phyloP scores from a whole-genome alignment of 2,888 invertebrate genomes.

The Hofmannophila pseudospretella region DNA sequence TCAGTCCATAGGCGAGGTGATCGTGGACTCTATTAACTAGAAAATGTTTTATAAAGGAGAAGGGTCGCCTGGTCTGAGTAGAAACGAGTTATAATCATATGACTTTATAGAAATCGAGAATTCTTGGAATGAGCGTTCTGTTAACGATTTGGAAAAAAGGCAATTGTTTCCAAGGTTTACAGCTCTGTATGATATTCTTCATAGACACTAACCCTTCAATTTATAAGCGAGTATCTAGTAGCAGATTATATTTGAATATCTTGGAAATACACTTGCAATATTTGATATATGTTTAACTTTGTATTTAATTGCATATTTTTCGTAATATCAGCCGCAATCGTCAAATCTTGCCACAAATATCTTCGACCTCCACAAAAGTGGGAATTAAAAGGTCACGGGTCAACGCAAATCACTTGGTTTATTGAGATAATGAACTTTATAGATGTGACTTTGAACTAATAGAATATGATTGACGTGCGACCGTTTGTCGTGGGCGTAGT shows the following conservation, averaged over 20 bases:
- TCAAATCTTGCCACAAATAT: slow-evolving; percentile 1
- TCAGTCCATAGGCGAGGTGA: slow-evolving; percentile 46
- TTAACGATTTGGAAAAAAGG: too few species aligned
- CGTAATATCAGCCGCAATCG: not conserved
- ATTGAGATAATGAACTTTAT: slow-evolving; percentile 66
- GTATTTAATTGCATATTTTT: not conserved
- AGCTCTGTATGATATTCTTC: too few species aligned
- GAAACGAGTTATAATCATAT: too few species aligned
- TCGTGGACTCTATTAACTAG: slow-evolving; percentile 29
- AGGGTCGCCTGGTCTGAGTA: too few species aligned
- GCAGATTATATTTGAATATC: not conserved
- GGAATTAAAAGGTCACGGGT: slow-evolving; percentile 35
- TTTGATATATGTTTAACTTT: too few species aligned
- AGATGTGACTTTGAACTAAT: slow-evolving; percentile 71
- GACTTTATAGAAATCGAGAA: too few species aligned
- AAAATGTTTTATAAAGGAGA: slow-evolving; percentile 13
- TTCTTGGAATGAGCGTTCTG: too few species aligned
- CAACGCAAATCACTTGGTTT: slow-evolving; percentile 42
- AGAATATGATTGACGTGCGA: slow-evolving; percentile 67
- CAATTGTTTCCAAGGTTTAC: too few species aligned
- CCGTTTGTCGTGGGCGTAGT: slow-evolving; percentile 40
- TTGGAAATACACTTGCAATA: not conserved
- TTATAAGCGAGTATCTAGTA: not conserved
- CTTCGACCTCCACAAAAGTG: slow-evolving; percentile 20
- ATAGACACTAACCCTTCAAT: too few species aligned